These are phyloP conservation scores for Irena cyanogastra DNA, from an alignment of 2,113 vertebrate genomes.

Conservation along the genomic window DNA sequence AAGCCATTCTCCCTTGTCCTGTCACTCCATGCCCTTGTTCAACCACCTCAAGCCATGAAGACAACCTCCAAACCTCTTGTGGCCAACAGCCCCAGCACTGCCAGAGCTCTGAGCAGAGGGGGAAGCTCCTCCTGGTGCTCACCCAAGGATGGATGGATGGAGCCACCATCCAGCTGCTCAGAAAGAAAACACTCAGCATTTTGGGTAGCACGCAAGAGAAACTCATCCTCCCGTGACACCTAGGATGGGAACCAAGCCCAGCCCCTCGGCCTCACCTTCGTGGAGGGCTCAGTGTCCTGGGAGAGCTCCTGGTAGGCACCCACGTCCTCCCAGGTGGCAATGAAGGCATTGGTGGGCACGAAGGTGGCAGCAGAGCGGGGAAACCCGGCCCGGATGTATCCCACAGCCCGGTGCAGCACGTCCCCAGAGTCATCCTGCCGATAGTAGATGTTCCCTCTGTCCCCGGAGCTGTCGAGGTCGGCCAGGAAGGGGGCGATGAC, in stretches of 20 bases:
- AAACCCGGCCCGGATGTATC: conserved; percentile 81
- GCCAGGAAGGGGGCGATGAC: conserved; percentile 91
- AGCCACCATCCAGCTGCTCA: background rate
- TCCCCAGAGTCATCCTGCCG: conserved; percentile 79
- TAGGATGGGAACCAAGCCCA: background rate
- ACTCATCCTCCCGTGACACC: fast-evolving
- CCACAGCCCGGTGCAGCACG: conserved; percentile 70
- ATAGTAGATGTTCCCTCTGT: conserved; percentile 84
- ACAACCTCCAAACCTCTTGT: background rate
- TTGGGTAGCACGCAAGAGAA: background rate
- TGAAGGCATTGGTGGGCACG: conserved; percentile 76
- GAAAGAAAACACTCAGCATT: fast-evolving
- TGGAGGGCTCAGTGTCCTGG: conserved; percentile 57
- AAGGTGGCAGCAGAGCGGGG: conserved; percentile 70
- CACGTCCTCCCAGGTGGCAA: conserved; percentile 91
- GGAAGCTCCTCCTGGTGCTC: background rate
- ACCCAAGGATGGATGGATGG: background rate
- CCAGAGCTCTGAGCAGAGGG: background rate
- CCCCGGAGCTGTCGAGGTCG: conserved; percentile 88
- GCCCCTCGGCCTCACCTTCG: conserved; percentile 71
- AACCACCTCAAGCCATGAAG: background rate
- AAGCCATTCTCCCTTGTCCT: background rate
- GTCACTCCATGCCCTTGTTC: background rate
- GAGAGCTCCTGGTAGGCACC: conserved; percentile 81
- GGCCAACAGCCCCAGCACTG: background rate